Base-by-base conservation (phyloP, 2,113 vertebrate genomes). In the Amazona guildingii region DNA sequence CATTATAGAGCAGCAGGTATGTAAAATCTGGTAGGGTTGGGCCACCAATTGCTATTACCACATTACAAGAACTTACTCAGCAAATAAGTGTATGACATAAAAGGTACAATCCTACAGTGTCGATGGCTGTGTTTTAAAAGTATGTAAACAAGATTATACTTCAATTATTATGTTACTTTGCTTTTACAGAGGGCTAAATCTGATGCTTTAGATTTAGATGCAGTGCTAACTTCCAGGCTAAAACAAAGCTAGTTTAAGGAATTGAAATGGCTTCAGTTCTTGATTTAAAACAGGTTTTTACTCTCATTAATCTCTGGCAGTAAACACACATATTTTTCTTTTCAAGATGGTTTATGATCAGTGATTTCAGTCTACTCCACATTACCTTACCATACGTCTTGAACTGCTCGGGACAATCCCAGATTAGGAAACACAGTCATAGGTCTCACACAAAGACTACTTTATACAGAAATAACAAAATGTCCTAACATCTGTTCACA, bases 211-310 rank as follows among this genome's bases (percentile, higher is more conserved):
- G 66, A 84, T 91, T 92, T 89, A 95, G 91, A 85, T 94, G 70
- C 77, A 80, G 86, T 69, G 83, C 70, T 95, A 94, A 64, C 54
- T 92, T 94, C 54, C 91, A 94, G 78, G 74, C 94, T 87, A 85
- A 94, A 88, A 37, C 86, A 91, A 89, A 96, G 92, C 86, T 87
- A 87, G 92, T 79, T 91, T 91, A 76, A 93, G 59, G 66, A 94
- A 94, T 46, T 92, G 92, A 96, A 96, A 87, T 63, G 54, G 49
- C 74, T 94, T 88, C 91, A 95, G 83, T 80, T 83, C 88, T 94
- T 97, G 95, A 96, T 97, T 97, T 96, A 94, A 96, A 97, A n/a
- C 96, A 97, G 88, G 81, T 94, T 97, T 95, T 94, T 92, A 85
- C 76, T 92, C 83, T 91, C 83, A 74, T 88, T 94, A 96, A 95